These are phyloP conservation scores for Lophura nycthemera DNA, from an alignment of 2,113 vertebrate genomes.

Conservation along the genomic window DNA sequence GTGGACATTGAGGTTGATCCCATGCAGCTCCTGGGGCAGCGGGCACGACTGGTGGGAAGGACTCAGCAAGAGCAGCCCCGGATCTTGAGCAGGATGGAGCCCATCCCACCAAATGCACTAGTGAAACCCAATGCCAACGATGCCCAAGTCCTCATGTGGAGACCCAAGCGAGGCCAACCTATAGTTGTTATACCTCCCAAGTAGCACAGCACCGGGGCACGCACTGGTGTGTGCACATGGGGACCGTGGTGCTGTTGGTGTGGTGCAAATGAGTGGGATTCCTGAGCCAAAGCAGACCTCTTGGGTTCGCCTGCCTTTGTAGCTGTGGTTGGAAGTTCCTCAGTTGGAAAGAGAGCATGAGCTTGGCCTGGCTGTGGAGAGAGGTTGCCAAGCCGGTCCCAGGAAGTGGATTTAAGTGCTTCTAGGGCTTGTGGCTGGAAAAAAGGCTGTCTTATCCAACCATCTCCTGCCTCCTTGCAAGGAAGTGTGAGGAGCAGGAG, in stretches of 20 bases:
- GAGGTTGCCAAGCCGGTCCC: constrained; percentile 45
- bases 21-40: constrained; percentile 88
- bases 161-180: constrained; percentile 91
- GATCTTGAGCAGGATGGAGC: constrained; percentile 94
- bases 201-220: constrained; percentile 66
- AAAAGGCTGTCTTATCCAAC: constrained; percentile 61
- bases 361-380: neutral
- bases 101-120: constrained; percentile 92
- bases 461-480: constrained; percentile 24
- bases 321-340: constrained; percentile 40
- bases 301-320: constrained; percentile 69
- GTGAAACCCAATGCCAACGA: constrained; percentile 97
- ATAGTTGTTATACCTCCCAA: constrained; percentile 96
- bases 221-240: neutral
- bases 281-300: constrained; percentile 76
- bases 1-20: constrained; percentile 95
- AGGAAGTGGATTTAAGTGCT: constrained; percentile 42
- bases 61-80: constrained; percentile 95
- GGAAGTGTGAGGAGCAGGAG: constrained; percentile 43
- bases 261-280: constrained; percentile 50
- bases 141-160: constrained; percentile 98
- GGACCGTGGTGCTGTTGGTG: constrained; percentile 36
- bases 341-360: constrained; percentile 50
- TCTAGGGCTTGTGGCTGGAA: constrained; percentile 41
- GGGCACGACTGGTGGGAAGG: constrained; percentile 90